phyloP scores from a whole-genome alignment of 2,113 vertebrate species.

The Colossoma macropomum region DNA sequence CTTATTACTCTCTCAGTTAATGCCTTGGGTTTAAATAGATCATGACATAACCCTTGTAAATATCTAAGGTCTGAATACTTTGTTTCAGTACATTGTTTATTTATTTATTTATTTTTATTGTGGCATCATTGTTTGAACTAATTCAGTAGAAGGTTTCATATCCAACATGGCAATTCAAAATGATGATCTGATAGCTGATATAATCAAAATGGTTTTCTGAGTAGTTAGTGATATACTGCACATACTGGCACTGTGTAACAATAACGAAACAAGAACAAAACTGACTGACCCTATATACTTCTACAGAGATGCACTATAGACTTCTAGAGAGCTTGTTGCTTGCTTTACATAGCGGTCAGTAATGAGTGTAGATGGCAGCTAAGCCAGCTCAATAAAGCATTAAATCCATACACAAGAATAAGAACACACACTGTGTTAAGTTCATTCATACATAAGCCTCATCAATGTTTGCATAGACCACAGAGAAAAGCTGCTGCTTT shows the following conservation, averaged over 20 bases:
- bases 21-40: too few relatives aligned
- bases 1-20: too few relatives aligned
- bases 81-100: too few relatives aligned
- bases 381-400: not conserved
- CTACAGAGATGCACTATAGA: too few relatives aligned
- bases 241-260: not conserved
- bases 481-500: not conserved
- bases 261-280: not conserved
- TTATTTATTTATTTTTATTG: too few relatives aligned
- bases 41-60: too few relatives aligned
- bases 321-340: too few relatives aligned
- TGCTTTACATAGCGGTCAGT: not conserved
- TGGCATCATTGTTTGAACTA: too few relatives aligned
- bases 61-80: too few relatives aligned
- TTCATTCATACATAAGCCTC: not conserved
- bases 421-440: not conserved
- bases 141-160: too few relatives aligned
- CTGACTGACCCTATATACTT: not conserved
- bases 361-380: not conserved
- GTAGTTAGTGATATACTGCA: not conserved
- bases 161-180: too few relatives aligned
- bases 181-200: not conserved
- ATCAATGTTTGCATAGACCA: not conserved
- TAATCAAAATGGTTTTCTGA: not conserved
- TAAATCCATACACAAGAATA: not conserved